Evolutionary conservation across 2,113 vertebrate genomes (phyloP), one percentile per base, ranked within the genome.

Genomic region (Cyanistes caeruleus): DNA sequence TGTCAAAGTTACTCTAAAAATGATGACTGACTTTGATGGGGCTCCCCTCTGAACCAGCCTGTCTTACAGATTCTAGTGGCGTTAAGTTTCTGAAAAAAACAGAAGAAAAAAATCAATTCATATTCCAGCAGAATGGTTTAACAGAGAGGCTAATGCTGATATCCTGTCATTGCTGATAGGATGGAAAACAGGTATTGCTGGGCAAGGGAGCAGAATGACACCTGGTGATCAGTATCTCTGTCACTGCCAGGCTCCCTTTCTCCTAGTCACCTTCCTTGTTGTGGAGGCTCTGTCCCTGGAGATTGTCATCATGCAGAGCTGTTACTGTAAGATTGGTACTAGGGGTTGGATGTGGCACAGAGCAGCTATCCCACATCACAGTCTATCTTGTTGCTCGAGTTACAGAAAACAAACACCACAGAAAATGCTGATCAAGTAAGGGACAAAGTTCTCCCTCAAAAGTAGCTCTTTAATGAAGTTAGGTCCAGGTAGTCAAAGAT

Each of bases 1-100:
- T 90, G 82, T 74, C 94, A 82, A 46, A 89, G 58, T 94, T 87
- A 58, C 43, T 95, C 65, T 86, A 82, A 72, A 95, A 69, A 87
- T 17, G 14, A 19, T 94, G 81, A 74, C 77, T 87, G 88, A 78
- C 78, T 93, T 91, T 84, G 84, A 93, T 4, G 5, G 68, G 63
- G 28, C 63, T 92, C 44, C 59, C 67, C 53, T 85, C 77, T 90
- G 79, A 96, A 90, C 59, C 56, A 87, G 64, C 52, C 43, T 89
- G 60, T 74, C 41, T 72, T 75, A n/a, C 4, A 53, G 56, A 80
- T 91, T 84, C 52, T 74, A 28, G 37, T 73, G 79, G 63, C 0
- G 0, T 94, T 87, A 55, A 20, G 33, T 63, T 92, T 75, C 74
- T 87, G 55, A 33, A 60, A 62, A 59, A 87, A 87, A 62, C 9